Evolutionary conservation across 2,797 vertebrate species (phyloP).

Genomic region (Hydrophis major): DNA sequence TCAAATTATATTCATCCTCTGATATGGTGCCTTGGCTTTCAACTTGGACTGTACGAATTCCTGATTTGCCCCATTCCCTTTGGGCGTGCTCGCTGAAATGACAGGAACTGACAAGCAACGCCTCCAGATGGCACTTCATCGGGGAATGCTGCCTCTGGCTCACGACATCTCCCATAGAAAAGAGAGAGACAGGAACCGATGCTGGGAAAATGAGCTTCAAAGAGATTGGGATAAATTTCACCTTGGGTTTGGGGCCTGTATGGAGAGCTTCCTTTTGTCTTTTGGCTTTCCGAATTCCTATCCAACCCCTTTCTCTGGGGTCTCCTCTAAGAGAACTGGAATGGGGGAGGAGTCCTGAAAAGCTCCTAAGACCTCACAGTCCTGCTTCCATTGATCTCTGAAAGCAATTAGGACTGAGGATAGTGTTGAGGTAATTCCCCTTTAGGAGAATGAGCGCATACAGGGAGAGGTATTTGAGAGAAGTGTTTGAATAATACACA

Average conservation of each 20-base stretch:
- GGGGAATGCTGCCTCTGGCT: background rate
- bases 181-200: background rate
- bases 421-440: no score
- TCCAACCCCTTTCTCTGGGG: background rate
- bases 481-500: no score
- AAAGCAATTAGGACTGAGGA: background rate
- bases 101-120: background rate
- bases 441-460: no score
- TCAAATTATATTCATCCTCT: background rate
- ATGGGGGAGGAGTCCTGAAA: background rate
- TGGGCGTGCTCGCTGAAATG: background rate
- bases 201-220: background rate
- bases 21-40: background rate
- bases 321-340: background rate
- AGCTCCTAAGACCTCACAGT: background rate
- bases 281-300: background rate
- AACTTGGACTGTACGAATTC: background rate
- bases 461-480: no score
- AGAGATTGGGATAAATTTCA: background rate
- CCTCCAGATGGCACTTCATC: background rate
- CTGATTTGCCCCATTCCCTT: background rate
- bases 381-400: background rate
- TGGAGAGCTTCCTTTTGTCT: background rate
- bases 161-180: background rate
- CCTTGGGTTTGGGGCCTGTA: background rate